Conservation (phyloP, 2,113 vertebrate genomes). For the Zosterops borbonicus region DNA sequence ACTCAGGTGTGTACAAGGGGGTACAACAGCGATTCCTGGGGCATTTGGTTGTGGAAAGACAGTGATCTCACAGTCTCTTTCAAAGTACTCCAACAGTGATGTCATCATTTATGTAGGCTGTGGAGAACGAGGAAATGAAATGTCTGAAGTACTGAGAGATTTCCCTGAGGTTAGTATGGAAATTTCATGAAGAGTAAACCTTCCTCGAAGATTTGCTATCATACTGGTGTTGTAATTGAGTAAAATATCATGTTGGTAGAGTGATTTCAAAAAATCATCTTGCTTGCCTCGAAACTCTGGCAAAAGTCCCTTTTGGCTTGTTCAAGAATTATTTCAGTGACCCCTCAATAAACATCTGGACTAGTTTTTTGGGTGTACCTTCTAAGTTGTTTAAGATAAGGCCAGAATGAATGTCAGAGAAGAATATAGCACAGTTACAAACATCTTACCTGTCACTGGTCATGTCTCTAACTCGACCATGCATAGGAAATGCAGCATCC, state of each 20-base stretch:
- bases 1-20: slow-evolving; percentile 94
- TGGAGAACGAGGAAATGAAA: slow-evolving; percentile 97
- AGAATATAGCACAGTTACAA: not conserved
- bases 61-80: slow-evolving; percentile 96
- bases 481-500: not conserved
- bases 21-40: slow-evolving; percentile 95
- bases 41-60: slow-evolving; percentile 98
- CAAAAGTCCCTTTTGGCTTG: not conserved
- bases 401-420: not conserved
- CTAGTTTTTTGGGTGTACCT: not conserved
- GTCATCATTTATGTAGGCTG: slow-evolving; percentile 98
- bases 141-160: slow-evolving; percentile 97
- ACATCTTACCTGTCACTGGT: not conserved
- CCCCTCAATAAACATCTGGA: not conserved
- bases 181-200: not conserved
- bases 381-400: not conserved
- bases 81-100: slow-evolving; percentile 97
- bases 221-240: not conserved
- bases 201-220: not conserved
- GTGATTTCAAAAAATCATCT: not conserved
- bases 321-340: not conserved
- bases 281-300: not conserved
- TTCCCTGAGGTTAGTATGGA: slow-evolving; percentile 90
- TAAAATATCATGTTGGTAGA: not conserved
- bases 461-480: not conserved